Evolutionary conservation across 2,888 invertebrate species (phyloP).

Genomic region (Volucella inanis): DNA sequence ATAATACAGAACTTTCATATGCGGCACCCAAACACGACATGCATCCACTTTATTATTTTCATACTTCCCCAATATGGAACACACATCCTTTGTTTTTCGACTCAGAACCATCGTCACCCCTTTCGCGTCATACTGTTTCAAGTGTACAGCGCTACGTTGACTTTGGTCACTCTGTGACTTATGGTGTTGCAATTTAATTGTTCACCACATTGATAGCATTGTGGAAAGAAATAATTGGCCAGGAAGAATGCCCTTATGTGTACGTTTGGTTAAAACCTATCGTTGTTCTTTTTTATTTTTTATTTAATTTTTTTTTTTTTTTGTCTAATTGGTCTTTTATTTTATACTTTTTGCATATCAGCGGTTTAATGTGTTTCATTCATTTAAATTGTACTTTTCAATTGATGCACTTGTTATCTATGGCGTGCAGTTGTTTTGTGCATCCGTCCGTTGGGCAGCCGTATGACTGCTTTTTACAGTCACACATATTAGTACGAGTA

Average conservation of each 20-base stretch:
- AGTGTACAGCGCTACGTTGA: conserved; percentile 55
- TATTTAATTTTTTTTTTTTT: conserved; percentile 36
- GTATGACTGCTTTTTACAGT: no score
- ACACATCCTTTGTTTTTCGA: conserved; percentile 33
- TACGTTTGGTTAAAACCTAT: no score
- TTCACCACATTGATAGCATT: conserved; percentile 70
- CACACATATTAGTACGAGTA: no score
- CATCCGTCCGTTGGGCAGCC: conserved; percentile 50
- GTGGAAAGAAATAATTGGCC: conserved; percentile 72
- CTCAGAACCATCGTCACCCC: conserved; percentile 1
- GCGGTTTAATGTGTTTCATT: conserved; percentile 53
- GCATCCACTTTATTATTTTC: conserved; percentile 54
- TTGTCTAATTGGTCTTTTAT: conserved; percentile 17
- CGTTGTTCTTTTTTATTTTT: conserved; percentile 41
- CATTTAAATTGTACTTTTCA: conserved; percentile 71
- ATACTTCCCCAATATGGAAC: conserved; percentile 38
- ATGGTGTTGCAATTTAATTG: conserved; percentile 72
- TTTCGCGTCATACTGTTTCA: conserved; percentile 39
- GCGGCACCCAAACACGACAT: conserved; percentile 42
- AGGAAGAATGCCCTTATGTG: conserved; percentile 27
- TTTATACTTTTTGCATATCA: conserved; percentile 60
- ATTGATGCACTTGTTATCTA: conserved; percentile 66
- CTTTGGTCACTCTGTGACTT: conserved; percentile 61
- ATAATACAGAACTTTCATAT: conserved; percentile 35
- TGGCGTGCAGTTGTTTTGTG: conserved; percentile 59